phyloP scores from a whole-genome alignment of 2,797 vertebrate species.

The Kryptolebias ocellatus region DNA sequence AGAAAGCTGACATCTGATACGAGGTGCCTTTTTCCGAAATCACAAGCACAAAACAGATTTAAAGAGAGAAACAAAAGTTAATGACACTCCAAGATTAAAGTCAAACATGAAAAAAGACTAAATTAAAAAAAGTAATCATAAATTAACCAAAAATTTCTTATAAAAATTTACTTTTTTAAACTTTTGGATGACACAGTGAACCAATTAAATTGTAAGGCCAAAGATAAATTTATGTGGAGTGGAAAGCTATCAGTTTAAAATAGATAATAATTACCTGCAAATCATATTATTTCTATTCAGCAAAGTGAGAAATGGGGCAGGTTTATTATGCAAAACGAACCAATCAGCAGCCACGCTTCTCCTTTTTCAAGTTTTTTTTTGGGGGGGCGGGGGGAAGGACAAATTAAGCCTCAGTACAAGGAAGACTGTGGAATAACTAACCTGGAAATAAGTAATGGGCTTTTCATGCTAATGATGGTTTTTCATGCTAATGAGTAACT shows the following conservation, averaged over 20 bases:
- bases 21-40: no score
- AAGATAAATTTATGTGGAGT: slow-evolving; percentile 47
- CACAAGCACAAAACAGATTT: neutral
- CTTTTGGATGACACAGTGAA: neutral
- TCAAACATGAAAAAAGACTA: neutral
- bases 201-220: slow-evolving; percentile 42
- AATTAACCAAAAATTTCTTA: neutral
- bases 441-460: slow-evolving; percentile 65
- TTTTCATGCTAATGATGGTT: slow-evolving; percentile 69
- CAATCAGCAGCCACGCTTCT: slow-evolving; percentile 40
- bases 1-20: neutral
- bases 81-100: neutral
- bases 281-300: slow-evolving; percentile 35
- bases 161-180: neutral
- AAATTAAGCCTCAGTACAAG: slow-evolving; percentile 30
- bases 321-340: slow-evolving; percentile 71
- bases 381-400: neutral
- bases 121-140: neutral
- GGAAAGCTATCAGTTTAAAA: slow-evolving; percentile 65
- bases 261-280: slow-evolving; percentile 68
- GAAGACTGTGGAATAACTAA: slow-evolving; percentile 65
- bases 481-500: slow-evolving; percentile 64
- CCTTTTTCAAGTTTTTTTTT: slow-evolving; percentile 41
- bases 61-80: neutral
- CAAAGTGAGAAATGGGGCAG: slow-evolving; percentile 46